These are phyloP conservation scores for Trypoxylon attenuatum DNA, from an alignment of 2,888 invertebrate species.

Conservation along the genomic window DNA sequence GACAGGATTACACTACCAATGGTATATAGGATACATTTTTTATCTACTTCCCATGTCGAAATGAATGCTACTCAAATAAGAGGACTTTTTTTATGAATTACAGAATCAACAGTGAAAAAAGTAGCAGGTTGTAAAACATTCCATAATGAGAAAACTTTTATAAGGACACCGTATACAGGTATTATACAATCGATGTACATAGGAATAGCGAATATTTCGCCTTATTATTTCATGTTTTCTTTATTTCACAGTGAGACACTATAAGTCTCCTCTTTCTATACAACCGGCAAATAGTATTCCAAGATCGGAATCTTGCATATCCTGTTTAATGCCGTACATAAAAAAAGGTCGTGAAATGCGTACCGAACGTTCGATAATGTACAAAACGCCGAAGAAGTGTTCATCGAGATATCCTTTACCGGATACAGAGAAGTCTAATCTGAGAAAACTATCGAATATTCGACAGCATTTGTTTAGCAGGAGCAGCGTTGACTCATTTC, in stretches of 20 bases:
- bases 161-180: slow-evolving; percentile 72
- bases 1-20: slow-evolving; percentile 59
- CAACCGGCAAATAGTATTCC: slow-evolving; percentile 65
- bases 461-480: slow-evolving; percentile 71
- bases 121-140: too few relatives aligned
- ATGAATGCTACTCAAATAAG: too few relatives aligned
- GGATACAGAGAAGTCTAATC: slow-evolving; percentile 36
- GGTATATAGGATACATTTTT: too few relatives aligned
- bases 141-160: slow-evolving; percentile 56
- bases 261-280: slow-evolving; percentile 67
- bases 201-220: background rate
- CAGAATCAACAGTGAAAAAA: too few relatives aligned
- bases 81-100: too few relatives aligned
- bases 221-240: background rate
- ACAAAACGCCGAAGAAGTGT: slow-evolving; percentile 64
- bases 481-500: slow-evolving; percentile 60
- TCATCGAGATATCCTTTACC: slow-evolving; percentile 15
- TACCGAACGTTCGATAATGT: slow-evolving; percentile 69
- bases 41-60: too few relatives aligned
- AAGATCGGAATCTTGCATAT: slow-evolving; percentile 61
- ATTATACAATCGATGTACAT: background rate
- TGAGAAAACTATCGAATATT: slow-evolving; percentile 59
- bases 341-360: slow-evolving; percentile 67
- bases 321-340: slow-evolving; percentile 70
- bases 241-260: slow-evolving; percentile 61